These are phyloP conservation scores for Thalassoma bifasciatum DNA, from an alignment of 2,113 vertebrate genomes.

Conservation along the genomic window DNA sequence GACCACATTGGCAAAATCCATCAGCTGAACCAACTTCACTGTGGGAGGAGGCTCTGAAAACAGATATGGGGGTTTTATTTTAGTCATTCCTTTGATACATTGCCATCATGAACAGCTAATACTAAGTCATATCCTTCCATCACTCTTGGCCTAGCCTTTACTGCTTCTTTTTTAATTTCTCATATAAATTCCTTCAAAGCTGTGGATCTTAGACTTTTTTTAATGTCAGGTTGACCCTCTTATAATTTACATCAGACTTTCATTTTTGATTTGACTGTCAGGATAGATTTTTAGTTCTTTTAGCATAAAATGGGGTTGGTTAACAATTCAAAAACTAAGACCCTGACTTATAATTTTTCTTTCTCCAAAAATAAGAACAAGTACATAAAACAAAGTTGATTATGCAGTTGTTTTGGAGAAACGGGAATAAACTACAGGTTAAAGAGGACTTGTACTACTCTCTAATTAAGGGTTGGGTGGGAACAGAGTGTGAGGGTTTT, in stretches of 20 bases:
- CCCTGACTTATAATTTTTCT: too few relatives aligned
- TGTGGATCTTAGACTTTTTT: not conserved
- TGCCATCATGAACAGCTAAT: slow-evolving; percentile 20
- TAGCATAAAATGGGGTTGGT: too few relatives aligned
- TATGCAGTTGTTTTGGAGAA: too few relatives aligned
- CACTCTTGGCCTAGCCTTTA: slow-evolving; percentile 6
- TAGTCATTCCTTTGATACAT: slow-evolving; percentile 27
- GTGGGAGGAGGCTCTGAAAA: slow-evolving; percentile 3
- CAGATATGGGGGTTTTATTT: slow-evolving; percentile 22
- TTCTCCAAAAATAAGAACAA: too few relatives aligned
- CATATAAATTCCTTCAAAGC: slow-evolving; percentile 10
- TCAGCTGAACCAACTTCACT: slow-evolving; percentile 1
- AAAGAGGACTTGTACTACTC: too few relatives aligned
- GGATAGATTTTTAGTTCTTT: too few relatives aligned
- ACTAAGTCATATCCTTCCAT: slow-evolving; percentile 23
- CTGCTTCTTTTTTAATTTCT: slow-evolving; percentile 17
- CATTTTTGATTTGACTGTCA: too few relatives aligned
- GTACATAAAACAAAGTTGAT: too few relatives aligned
- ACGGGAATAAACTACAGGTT: too few relatives aligned
- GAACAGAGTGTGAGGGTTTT: too few relatives aligned
- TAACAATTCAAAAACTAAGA: too few relatives aligned
- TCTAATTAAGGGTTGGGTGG: too few relatives aligned
- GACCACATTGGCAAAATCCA: slow-evolving; percentile 26
- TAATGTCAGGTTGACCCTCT: slow-evolving; percentile 30
- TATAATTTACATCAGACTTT: slow-evolving; percentile 21